phyloP scores from a whole-genome alignment of 1,140 invertebrate species.

The Physella acuta region DNA sequence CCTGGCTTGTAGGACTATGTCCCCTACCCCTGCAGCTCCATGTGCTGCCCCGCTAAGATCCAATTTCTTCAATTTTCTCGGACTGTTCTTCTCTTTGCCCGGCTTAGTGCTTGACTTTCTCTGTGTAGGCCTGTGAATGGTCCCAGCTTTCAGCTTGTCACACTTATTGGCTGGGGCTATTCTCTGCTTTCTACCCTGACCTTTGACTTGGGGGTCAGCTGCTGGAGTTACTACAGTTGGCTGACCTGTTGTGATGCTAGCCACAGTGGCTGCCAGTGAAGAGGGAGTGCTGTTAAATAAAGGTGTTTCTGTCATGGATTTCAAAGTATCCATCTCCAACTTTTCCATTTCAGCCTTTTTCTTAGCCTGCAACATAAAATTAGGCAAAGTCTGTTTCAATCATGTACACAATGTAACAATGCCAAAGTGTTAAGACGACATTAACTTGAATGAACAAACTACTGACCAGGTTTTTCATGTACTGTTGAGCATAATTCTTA shows the following conservation, averaged over 20 bases:
- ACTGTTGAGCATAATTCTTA: conserved; percentile 61
- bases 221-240: conserved; percentile 37
- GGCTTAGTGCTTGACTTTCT: neutral
- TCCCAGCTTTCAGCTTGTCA: neutral
- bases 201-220: neutral
- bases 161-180: neutral
- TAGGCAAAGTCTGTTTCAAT: neutral
- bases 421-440: neutral
- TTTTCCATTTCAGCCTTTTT: conserved; percentile 14
- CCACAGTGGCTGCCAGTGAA: conserved; percentile 28
- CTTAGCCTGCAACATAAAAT: neutral
- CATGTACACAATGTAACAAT: too few relatives aligned
- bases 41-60: neutral
- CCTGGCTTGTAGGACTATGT: neutral
- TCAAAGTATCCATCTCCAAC: neutral
- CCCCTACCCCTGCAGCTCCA: neutral
- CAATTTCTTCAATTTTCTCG: neutral
- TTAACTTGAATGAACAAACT: neutral
- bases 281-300: neutral
- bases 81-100: neutral
- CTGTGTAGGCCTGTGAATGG: neutral
- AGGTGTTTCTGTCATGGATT: conserved; percentile 13
- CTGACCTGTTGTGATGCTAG: conserved; percentile 44
- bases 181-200: neutral
- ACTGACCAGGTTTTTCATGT: conserved; percentile 57